Base-by-base conservation (phyloP, 64 coral and sea anemone species). In the Actinia equina region DNA sequence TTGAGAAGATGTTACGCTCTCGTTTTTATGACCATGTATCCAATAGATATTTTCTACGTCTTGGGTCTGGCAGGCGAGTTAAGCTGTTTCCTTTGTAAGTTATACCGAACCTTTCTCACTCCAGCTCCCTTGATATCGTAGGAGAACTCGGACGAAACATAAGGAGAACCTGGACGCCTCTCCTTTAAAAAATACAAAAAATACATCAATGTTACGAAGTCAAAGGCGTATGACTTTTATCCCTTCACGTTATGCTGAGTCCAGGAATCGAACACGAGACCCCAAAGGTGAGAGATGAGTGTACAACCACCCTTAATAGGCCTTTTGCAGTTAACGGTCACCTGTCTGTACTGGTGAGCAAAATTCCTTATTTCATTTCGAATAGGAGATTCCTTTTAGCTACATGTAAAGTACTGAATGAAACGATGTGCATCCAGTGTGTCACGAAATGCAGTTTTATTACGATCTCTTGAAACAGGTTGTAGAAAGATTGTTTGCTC, bases 81-180 rank as follows among this genome's bases (percentile, higher is more conserved):
- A 26, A 37, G 6, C 59, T 86, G 86, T 44, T 88, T 94, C 52
- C 95, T 87, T 52, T 85, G 45, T 22, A 94, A 52, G 62, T 98
- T 94, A 71, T 88, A 91, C 42, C 95, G 95, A 4, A 93, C 79
- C 89, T 93, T 96, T 77, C 90, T 96, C 30, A 91, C 91, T 22
- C 91, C 91, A 90, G 94, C 91, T 44, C 94, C 94, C 44, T 84
- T 71, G 77, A 96, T 56, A 20, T 96, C 84, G 45, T 84, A 93
- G 3, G 94, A 87, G 30, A 93, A 96, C 25, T 93, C 91, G 41
- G 94, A 87, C 20, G 94, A 90, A 43, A 96, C 27, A 42, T 96
- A 96, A 17, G 94, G 94, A 52, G 84, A 79, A 90, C 88, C 71
- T 2, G 60, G 77, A 79, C 87, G 84, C 17, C 82, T 81, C 7